Evolutionary conservation across 2,113 vertebrate genomes (phyloP).

Genomic region (Scortum barcoo): DNA sequence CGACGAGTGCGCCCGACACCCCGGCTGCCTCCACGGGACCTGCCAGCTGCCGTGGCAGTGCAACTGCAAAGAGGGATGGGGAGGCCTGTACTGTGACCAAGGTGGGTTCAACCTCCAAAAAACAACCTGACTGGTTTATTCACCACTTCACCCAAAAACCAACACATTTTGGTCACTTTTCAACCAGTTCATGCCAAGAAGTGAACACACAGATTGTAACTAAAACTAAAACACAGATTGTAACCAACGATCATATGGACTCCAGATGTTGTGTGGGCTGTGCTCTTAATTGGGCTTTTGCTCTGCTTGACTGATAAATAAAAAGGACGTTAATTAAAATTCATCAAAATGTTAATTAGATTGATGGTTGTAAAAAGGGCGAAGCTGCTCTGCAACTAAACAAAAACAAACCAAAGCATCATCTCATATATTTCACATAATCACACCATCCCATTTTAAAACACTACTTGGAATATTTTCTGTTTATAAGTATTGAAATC

Average conservation of each 20-base stretch:
- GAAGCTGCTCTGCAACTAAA: not conserved
- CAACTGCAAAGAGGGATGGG: slow-evolving; percentile 89
- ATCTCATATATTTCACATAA: too few species aligned
- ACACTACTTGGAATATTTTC: not conserved
- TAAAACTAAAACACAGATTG: not conserved
- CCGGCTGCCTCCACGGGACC: slow-evolving; percentile 87
- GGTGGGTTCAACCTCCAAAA: slow-evolving; percentile 42
- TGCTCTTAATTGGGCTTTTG: not conserved
- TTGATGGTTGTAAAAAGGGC: not conserved
- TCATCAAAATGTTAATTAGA: slow-evolving; percentile 3
- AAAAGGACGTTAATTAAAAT: not conserved
- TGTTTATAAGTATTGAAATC: not conserved
- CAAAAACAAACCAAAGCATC: not conserved
- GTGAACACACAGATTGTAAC: not conserved
- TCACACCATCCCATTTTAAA: not conserved
- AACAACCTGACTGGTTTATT: not conserved
- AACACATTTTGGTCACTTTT: not conserved
- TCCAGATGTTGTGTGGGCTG: not conserved
- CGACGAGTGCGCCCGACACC: slow-evolving; percentile 84
- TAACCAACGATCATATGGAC: not conserved
- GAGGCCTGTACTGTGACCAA: slow-evolving; percentile 88
- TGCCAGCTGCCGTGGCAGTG: slow-evolving; percentile 87
- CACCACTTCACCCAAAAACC: not conserved
- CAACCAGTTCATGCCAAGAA: not conserved
- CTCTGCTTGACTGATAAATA: not conserved